Conservation (phyloP, 2,797 vertebrate genomes). For the Lutjanus campechanus region DNA sequence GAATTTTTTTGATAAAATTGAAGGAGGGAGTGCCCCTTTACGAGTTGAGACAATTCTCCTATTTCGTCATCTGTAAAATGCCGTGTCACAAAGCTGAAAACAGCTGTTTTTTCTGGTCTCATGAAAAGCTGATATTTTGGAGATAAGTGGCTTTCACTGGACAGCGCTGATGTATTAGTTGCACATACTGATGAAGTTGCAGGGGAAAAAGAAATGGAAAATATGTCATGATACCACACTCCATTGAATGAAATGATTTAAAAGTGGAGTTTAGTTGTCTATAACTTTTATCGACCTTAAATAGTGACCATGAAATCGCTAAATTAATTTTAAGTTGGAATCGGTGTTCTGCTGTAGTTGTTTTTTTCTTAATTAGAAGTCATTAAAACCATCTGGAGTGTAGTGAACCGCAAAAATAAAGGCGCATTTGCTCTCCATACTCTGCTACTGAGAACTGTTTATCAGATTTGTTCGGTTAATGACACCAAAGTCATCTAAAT, state of each 20-base stretch:
- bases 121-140: too few relatives aligned
- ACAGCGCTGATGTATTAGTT: too few relatives aligned
- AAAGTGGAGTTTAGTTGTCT: constrained; percentile 33
- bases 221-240: constrained; percentile 18
- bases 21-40: too few relatives aligned
- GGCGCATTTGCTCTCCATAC: neutral
- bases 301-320: neutral
- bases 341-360: neutral
- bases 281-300: constrained; percentile 23
- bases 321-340: constrained; percentile 41
- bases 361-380: constrained; percentile 13
- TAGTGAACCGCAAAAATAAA: neutral
- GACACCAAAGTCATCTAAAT: neutral
- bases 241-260: constrained; percentile 23
- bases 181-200: neutral
- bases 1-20: too few relatives aligned
- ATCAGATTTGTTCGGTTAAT: neutral
- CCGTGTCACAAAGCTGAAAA: too few relatives aligned
- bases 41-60: too few relatives aligned
- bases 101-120: too few relatives aligned
- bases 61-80: too few relatives aligned
- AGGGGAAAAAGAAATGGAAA: constrained; percentile 11
- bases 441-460: neutral
- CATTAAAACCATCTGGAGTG: constrained; percentile 33
- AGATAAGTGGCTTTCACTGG: too few relatives aligned